Percentiles rank a stretch among this genome's conserved stretches.
Conservation (phyloP, 2,113 vertebrate species). For the Procavia capensis region DNA sequence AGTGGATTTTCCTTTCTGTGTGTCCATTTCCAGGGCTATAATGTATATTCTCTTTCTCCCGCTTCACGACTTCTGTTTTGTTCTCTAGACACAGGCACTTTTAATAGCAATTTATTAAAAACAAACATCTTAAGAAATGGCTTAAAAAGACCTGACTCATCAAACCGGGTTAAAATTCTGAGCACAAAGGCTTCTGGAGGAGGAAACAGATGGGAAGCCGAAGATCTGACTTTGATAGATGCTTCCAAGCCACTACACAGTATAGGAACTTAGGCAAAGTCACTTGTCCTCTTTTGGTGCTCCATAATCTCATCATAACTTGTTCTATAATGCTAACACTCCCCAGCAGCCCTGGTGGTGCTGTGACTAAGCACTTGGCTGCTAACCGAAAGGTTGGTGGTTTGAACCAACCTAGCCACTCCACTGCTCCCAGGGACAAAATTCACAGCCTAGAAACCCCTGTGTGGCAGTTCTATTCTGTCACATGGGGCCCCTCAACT, state of each 20-base stretch:
- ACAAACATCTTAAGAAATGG: conserved; percentile 4
- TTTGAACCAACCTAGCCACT: background rate
- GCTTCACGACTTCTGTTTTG: conserved; percentile 68
- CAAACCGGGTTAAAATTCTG: conserved; percentile 20
- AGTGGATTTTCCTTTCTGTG: background rate
- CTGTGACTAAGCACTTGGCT: background rate
- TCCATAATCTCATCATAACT: background rate
- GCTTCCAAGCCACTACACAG: background rate
- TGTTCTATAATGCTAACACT: background rate
- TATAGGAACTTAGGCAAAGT: background rate
- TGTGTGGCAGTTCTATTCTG: background rate
- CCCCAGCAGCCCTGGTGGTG: background rate
- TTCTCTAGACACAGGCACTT: conserved; percentile 28
- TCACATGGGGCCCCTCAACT: background rate
- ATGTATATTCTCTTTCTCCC: conserved; percentile 46
- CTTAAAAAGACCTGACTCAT: conserved; percentile 25
- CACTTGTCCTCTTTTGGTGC: background rate
- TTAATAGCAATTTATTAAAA: conserved; percentile 63
- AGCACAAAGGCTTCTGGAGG: background rate
- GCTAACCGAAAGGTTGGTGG: background rate
- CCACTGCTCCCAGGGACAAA: background rate
- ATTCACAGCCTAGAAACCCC: background rate
- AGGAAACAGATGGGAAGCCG: background rate
- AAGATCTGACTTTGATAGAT: background rate
- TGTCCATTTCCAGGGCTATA: conserved; percentile 59